Base-by-base conservation (phyloP, 2,113 vertebrate genomes). In the Oriolus oriolus region DNA sequence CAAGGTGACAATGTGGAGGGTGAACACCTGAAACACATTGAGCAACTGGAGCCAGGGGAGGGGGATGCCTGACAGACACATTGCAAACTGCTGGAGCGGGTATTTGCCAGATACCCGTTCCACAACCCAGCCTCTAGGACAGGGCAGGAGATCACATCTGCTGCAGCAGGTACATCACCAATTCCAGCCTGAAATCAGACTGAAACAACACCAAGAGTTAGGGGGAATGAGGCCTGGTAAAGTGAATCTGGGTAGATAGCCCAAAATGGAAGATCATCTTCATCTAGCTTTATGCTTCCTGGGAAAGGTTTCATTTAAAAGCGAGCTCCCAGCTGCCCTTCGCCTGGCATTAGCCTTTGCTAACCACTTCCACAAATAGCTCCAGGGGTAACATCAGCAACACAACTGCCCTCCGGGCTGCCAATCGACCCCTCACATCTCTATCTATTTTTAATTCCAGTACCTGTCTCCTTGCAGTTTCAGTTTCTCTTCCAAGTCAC, bases 1-100 rank as follows among this genome's bases (percentile, higher is more conserved):
- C 21, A 50, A 54, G 14, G 39, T 54, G 21, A 54, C 31, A 27
- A 6, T 1, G 8, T 27, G 20, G 5, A n/a, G 5, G 47, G 5
- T 6, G 6, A 57, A 28, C 56, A 26, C 65, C n/a, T 20, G 18
- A 71, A 76, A 47, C 13, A 41, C 7, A 12, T 2, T 5, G 16
- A 41, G n/a, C 60, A 79, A 4, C 41, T 17, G 17, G 26, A 59
- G 31, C n/a, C 57, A 61, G 60, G 15, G 42, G 3, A 45, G 12
- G 13, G 6, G 11, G 5, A 42, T 7, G 3, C 44, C 14, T 15
- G 5, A 28, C 75, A 75, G 27, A 17, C 35, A 59, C 52, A 50
- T 2, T 24, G n/a, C 35, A 68, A 53, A 44, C 39, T 0, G 1
- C 30, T 3, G 2, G 31, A 26, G 61, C 2, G 4, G 31, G 5